These are phyloP conservation scores for Vidua chalybeata DNA, from an alignment of 2,113 vertebrate genomes.

Conservation along the genomic window DNA sequence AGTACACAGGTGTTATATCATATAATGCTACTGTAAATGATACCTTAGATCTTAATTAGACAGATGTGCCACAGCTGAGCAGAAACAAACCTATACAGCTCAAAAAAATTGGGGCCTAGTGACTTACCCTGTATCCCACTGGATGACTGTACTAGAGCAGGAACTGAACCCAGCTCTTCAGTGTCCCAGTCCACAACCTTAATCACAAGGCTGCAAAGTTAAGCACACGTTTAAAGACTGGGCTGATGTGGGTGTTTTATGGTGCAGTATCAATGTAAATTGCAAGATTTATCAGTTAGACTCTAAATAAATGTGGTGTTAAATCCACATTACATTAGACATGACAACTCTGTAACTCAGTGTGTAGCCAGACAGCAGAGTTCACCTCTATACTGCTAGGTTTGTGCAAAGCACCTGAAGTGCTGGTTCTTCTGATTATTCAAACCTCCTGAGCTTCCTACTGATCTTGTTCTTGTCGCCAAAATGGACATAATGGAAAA, in stretches of 20 bases:
- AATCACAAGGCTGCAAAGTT: constrained; percentile 66
- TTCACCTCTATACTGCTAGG: neutral
- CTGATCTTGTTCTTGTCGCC: neutral
- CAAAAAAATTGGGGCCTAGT: constrained; percentile 39
- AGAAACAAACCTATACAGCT: constrained; percentile 39
- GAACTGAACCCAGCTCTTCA: constrained; percentile 64
- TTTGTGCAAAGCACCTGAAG: neutral
- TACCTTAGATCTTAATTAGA: neutral
- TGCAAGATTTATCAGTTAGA: constrained; percentile 22
- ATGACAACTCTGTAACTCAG: neutral
- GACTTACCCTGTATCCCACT: constrained; percentile 58
- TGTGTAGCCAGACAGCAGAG: neutral
- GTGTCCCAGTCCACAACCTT: constrained; percentile 67
- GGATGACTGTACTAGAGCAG: constrained; percentile 61
- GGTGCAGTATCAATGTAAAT: constrained; percentile 24
- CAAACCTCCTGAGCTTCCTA: neutral
- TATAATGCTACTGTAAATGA: neutral
- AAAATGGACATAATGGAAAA: neutral
- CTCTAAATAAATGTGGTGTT: neutral
- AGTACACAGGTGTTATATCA: neutral
- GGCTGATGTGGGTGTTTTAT: neutral
- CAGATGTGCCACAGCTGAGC: neutral
- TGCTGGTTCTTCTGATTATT: neutral
- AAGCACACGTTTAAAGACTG: constrained; percentile 64
- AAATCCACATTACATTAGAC: neutral